Conservation (phyloP, 2,113 vertebrate genomes). For the Conger conger region DNA sequence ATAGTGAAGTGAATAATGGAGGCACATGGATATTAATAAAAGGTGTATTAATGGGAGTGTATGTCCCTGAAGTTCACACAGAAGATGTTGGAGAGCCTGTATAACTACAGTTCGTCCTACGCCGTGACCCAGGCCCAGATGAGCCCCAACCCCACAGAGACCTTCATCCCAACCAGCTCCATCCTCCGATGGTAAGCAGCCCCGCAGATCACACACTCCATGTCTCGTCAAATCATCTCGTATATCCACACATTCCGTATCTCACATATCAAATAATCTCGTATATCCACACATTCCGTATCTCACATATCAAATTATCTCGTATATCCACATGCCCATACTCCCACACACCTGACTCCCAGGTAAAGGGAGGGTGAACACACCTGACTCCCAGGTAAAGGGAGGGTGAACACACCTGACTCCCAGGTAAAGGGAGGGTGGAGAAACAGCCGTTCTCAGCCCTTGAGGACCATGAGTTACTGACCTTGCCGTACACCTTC, state of each 20-base stretch:
- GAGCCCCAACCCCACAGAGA: slow-evolving; percentile 87
- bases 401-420: too few species aligned
- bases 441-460: too few species aligned
- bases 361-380: too few species aligned
- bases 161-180: slow-evolving; percentile 89
- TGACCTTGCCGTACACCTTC: too few species aligned
- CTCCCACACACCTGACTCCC: too few species aligned
- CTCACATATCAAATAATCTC: not conserved
- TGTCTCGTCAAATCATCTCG: not conserved
- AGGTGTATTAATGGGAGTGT: not conserved
- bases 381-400: too few species aligned
- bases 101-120: slow-evolving; percentile 90
- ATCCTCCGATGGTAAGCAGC: slow-evolving; percentile 80
- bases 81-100: slow-evolving; percentile 96
- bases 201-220: not conserved
- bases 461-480: too few species aligned
- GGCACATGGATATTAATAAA: too few species aligned
- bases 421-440: too few species aligned
- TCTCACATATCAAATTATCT: too few species aligned
- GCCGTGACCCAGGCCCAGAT: slow-evolving; percentile 91
- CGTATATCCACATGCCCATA: too few species aligned
- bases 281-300: not conserved
- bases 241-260: not conserved
- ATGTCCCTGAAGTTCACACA: slow-evolving; percentile 82
- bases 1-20: too few species aligned